Conservation (phyloP, 2,888 invertebrate species). For the Anarsia innoxiella region DNA sequence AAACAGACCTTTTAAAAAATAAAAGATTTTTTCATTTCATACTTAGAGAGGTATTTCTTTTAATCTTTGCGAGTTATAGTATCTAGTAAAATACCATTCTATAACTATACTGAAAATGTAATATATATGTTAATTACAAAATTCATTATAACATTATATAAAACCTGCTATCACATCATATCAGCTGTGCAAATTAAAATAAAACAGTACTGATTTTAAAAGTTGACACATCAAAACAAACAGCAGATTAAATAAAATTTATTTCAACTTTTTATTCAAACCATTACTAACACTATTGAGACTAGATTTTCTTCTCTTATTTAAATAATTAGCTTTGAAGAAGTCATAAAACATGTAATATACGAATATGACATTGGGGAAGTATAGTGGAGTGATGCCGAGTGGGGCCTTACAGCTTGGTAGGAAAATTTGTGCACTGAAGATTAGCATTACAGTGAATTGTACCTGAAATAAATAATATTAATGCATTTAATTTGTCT, state of each 20-base stretch:
- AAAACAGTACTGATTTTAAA: neutral
- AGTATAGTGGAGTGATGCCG: conserved; percentile 68
- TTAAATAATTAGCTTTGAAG: conserved; percentile 74
- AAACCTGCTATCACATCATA: neutral
- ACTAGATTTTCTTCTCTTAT: conserved; percentile 18
- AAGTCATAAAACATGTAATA: conserved; percentile 84
- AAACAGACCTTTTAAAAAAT: no score
- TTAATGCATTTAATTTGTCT: no score
- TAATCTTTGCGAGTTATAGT: no score
- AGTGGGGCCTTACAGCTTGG: conserved; percentile 75
- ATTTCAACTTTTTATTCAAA: conserved; percentile 18
- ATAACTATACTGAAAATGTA: no score
- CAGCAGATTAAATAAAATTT: no score
- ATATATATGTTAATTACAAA: no score
- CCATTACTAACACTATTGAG: conserved; percentile 11
- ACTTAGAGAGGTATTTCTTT: no score
- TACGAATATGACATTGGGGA: conserved; percentile 77
- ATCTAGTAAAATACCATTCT: no score
- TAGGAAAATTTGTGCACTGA: conserved; percentile 67
- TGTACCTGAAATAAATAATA: conserved; percentile 81
- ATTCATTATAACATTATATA: no score
- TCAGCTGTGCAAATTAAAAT: neutral
- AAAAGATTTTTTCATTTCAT: no score
- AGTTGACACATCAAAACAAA: no score
- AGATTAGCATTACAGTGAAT: conserved; percentile 78